A percentile compares a stretch with the other conserved stretches of the same genome.
Evolutionary conservation across 2,797 vertebrate genomes (phyloP).

Genomic region (Alectoris magna): DNA sequence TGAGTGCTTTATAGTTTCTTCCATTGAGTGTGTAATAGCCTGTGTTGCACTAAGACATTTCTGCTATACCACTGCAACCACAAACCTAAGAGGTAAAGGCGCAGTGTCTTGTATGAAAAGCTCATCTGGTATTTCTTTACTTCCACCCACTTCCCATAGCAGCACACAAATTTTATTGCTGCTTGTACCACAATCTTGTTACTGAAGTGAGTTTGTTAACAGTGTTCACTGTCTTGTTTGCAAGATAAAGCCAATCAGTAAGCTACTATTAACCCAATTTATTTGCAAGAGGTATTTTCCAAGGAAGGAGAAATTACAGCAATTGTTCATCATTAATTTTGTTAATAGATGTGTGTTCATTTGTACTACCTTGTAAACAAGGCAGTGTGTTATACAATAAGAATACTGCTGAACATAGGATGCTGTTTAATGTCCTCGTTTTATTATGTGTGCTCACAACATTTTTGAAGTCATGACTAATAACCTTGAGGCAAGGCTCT

Average conservation of each 20-base stretch:
- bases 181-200: background rate
- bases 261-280: slow-evolving; percentile 28
- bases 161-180: slow-evolving; percentile 14
- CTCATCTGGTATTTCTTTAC: background rate
- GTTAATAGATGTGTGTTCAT: slow-evolving; percentile 58
- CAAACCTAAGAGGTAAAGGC: background rate
- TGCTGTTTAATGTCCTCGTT: slow-evolving; percentile 48
- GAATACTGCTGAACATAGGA: slow-evolving; percentile 22
- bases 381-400: slow-evolving; percentile 33
- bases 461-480: slow-evolving; percentile 61
- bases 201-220: background rate
- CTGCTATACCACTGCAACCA: background rate
- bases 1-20: background rate
- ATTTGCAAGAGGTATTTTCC: slow-evolving; percentile 54
- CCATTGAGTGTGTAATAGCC: background rate
- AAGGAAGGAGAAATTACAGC: slow-evolving; percentile 46
- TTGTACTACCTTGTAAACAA: slow-evolving; percentile 67
- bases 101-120: background rate
- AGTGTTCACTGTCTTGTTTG: slow-evolving; percentile 23
- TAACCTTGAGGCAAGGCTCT: slow-evolving; percentile 34
- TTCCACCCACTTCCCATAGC: background rate
- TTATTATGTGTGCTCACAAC: slow-evolving; percentile 48
- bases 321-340: slow-evolving; percentile 63
- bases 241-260: slow-evolving; percentile 43
- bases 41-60: background rate